Percentiles rank a stretch among this genome's conserved stretches.
phyloP scores from a whole-genome alignment of 2,113 vertebrate genomes.

The Paradoxurus hermaphroditus region DNA sequence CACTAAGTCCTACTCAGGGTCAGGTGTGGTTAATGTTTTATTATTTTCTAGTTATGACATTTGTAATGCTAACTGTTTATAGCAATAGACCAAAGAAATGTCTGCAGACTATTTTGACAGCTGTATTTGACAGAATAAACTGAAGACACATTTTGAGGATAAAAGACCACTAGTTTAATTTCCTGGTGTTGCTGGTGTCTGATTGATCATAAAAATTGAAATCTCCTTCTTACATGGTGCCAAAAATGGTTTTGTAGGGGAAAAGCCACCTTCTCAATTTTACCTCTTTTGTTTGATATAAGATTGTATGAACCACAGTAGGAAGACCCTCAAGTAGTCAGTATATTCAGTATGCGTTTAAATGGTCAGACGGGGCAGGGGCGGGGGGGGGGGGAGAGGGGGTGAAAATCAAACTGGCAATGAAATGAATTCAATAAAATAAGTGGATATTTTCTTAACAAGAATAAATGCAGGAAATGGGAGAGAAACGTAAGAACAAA shows the following conservation, averaged over 20 bases:
- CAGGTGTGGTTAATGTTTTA: constrained; percentile 20
- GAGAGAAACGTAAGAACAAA: background rate
- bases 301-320: background rate
- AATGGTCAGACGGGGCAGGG: background rate
- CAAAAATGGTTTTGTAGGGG: background rate
- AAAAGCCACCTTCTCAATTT: background rate
- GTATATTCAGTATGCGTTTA: background rate
- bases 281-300: background rate
- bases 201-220: background rate
- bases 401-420: background rate
- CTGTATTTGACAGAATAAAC: constrained; percentile 12
- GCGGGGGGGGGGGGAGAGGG: no score
- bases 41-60: constrained; percentile 41
- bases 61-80: constrained; percentile 30
- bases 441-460: background rate
- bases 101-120: constrained; percentile 1
- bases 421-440: background rate
- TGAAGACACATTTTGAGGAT: background rate
- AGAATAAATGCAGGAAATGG: background rate
- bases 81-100: constrained; percentile 21
- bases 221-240: background rate
- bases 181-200: background rate
- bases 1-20: background rate
- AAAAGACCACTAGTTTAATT: background rate
- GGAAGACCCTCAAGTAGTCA: background rate